Base-by-base conservation (phyloP, 2,113 vertebrate species). In the Ictidomys tridecemlineatus region DNA sequence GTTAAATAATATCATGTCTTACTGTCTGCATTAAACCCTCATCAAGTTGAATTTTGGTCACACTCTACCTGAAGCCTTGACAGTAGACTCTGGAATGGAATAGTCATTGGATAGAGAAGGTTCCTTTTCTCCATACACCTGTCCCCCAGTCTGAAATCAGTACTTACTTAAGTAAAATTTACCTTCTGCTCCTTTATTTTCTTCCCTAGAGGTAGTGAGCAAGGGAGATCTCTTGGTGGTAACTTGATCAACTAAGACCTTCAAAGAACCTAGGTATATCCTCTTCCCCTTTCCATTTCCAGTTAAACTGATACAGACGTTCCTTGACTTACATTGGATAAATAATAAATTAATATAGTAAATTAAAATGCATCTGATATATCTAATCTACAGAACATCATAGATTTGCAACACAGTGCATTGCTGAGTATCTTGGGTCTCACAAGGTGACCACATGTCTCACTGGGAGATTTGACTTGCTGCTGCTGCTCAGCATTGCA, bases 31-130 rank as follows among this genome's bases (percentile, higher is more conserved):
- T 51, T 22, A 58, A 5, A 0, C 67, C 28, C 73, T 92, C 42
- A 76, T 82, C 34, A 67, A 82, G 24, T 24, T 88, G 39, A 92
- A 83, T 89, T 90, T 51, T 69, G 53, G 51, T 72, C 56, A 95
- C 20, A 69, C 0, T 83, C 37, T 73, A 63, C 17, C 22, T 89
- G 67, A 76, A 77, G 61, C 74, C 37, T 89, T 76, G 45, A 34
- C 34, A 79, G 39, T 42, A 80, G 93, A 92, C 56, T 89, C 34
- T 76, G 28, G n/a, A 65, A 82, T 53, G 72, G 51, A 95, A 65
- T 28, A 74, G 26, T 93, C 56, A 53, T 30, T 11, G n/a, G 12
- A n/a, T 26, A 70, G 11, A 78, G 82, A 67, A 73, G 26, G 3
- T 58, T 18, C 3, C 1, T 89, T 93, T 34, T 53, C 17, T n/a